Conservation (phyloP, 2,113 vertebrate species). For the Hippocampus zosterae region DNA sequence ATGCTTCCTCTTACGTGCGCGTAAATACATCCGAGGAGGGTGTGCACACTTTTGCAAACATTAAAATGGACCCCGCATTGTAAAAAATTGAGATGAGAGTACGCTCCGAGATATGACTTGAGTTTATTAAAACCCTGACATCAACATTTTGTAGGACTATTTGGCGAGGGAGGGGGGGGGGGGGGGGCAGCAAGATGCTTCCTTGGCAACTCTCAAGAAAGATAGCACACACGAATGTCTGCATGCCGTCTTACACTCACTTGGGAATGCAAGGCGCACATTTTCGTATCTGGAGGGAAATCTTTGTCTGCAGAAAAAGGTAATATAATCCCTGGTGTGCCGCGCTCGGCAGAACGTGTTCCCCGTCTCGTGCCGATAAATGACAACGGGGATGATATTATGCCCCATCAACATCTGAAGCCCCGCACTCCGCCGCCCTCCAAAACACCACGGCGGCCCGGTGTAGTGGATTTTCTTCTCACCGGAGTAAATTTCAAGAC, state of each 20-base stretch:
- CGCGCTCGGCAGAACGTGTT: constrained; percentile 20
- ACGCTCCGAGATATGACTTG: constrained; percentile 5
- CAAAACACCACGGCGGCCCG: constrained; percentile 21
- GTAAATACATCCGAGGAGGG: not conserved
- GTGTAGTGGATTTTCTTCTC: constrained; percentile 31
- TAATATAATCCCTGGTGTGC: constrained; percentile 33
- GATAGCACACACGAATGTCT: constrained; percentile 25
- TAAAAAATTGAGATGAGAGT: constrained; percentile 11
- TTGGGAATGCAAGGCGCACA: constrained; percentile 22
- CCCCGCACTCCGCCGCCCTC: constrained; percentile 7
- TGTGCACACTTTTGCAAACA: constrained; percentile 12
- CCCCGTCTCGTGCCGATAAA: constrained; percentile 52
- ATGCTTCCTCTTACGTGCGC: constrained; percentile 29
- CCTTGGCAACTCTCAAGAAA: constrained; percentile 22
- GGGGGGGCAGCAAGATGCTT: not conserved
- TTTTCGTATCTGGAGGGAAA: constrained; percentile 44
- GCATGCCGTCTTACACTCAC: constrained; percentile 38
- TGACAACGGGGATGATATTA: constrained; percentile 42
- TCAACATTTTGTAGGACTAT: constrained; percentile 27
- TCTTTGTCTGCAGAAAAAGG: constrained; percentile 23
- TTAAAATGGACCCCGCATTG: constrained; percentile 12
- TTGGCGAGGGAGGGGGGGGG: not conserved
- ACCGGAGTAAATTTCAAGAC: constrained; percentile 21
- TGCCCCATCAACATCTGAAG: constrained; percentile 52
- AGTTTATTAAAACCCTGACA: constrained; percentile 42